Evolutionary conservation across 2,113 vertebrate genomes (phyloP).

Genomic region (Myiagra hebetior): DNA sequence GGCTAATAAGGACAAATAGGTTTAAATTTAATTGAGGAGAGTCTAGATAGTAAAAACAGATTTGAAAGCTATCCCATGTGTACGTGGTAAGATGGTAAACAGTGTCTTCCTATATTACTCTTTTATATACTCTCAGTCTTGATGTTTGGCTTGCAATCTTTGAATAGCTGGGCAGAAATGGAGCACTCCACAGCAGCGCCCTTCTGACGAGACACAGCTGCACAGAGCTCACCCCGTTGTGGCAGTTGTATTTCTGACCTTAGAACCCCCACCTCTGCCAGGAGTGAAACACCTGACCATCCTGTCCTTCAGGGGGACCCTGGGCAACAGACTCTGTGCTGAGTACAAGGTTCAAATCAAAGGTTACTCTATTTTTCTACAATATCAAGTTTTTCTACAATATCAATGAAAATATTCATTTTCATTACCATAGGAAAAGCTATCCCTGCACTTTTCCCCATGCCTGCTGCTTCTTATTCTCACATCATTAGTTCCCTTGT

Average conservation of each 20-base stretch:
- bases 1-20: not conserved
- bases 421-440: not conserved
- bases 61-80: not conserved
- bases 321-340: not conserved
- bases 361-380: not conserved
- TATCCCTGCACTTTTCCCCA: not conserved
- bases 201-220: not conserved
- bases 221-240: fast-evolving
- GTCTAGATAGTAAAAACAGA: not conserved
- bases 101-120: not conserved
- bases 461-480: not conserved
- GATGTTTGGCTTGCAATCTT: not conserved
- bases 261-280: not conserved
- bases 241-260: not conserved
- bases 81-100: not conserved
- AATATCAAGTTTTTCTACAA: not conserved
- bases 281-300: not conserved
- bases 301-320: not conserved
- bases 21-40: not conserved
- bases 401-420: not conserved
- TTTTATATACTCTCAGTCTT: not conserved
- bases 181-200: not conserved
- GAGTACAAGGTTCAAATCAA: not conserved
- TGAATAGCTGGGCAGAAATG: not conserved
- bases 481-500: not conserved